Conservation (phyloP, 2,888 invertebrate species). For the Chloroclysta siterata region DNA sequence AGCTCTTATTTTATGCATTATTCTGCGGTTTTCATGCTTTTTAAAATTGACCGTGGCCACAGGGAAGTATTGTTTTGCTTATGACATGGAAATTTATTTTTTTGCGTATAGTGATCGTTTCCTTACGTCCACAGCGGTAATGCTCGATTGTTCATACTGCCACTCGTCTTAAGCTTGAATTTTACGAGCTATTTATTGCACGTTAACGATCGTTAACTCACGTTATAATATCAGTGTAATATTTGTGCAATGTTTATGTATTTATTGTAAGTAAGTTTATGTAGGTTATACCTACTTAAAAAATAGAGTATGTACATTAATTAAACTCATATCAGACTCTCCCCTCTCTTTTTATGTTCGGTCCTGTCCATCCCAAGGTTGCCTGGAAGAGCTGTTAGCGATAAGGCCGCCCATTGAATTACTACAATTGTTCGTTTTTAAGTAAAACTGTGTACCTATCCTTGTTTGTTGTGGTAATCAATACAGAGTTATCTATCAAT, state of each 20-base stretch:
- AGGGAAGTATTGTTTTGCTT: conserved; percentile 52
- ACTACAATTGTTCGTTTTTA: no score
- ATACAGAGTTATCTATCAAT: no score
- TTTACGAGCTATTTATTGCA: conserved; percentile 62
- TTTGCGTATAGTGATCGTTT: conserved; percentile 36
- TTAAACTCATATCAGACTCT: no score
- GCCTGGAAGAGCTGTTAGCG: no score
- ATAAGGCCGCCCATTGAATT: no score
- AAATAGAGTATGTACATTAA: no score
- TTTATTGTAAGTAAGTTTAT: no score
- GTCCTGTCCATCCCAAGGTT: no score
- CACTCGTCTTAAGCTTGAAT: conserved; percentile 52
- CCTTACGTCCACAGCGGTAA: conserved; percentile 38
- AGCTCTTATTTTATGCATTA: conserved; percentile 76
- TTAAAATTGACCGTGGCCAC: conserved; percentile 51
- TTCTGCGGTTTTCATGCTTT: conserved; percentile 62
- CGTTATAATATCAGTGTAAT: conserved; percentile 57
- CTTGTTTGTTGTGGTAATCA: no score
- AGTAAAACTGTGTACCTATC: no score
- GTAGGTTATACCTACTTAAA: no score
- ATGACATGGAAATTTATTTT: conserved; percentile 47
- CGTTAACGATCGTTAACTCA: conserved; percentile 45
- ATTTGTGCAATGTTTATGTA: conserved; percentile 42
- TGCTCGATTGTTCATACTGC: conserved; percentile 46
- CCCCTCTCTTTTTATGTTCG: no score